These are phyloP conservation scores for Drosophila ficusphila DNA, from an alignment of 1,140 invertebrate species.

Conservation along the genomic window DNA sequence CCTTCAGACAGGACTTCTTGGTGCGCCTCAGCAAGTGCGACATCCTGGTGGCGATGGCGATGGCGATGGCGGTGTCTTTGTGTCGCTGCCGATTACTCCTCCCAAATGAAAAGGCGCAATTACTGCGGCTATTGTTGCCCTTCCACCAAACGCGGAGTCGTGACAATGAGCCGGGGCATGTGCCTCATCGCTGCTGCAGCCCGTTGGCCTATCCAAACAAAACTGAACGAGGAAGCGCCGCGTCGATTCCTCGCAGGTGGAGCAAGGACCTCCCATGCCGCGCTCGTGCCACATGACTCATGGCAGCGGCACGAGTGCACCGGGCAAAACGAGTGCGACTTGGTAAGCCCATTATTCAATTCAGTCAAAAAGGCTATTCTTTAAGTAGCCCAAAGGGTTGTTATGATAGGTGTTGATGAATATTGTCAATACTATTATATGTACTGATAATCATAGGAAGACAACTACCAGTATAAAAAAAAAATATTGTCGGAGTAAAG, in stretches of 20 bases:
- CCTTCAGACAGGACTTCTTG: slow-evolving; percentile 82
- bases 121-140: slow-evolving; percentile 27
- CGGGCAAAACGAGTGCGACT: background rate
- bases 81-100: slow-evolving; percentile 16
- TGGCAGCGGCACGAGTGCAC: slow-evolving; percentile 38
- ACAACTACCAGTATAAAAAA: too few species aligned
- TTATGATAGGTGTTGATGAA: too few species aligned
- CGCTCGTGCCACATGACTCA: slow-evolving; percentile 58
- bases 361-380: too few species aligned
- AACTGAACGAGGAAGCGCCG: slow-evolving; percentile 56
- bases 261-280: slow-evolving; percentile 44
- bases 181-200: slow-evolving; percentile 62
- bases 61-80: slow-evolving; percentile 11
- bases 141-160: slow-evolving; percentile 11
- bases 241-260: slow-evolving; percentile 51
- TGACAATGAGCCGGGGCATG: slow-evolving; percentile 16
- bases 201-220: slow-evolving; percentile 70
- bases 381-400: too few species aligned
- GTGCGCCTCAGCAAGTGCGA: slow-evolving; percentile 80
- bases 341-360: too few species aligned
- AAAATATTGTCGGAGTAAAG: too few species aligned
- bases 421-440: too few species aligned
- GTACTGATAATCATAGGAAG: too few species aligned
- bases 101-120: slow-evolving; percentile 27
- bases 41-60: too few species aligned